phyloP scores from a whole-genome alignment of 2,888 invertebrate species.

The Agonopterix arenella region DNA sequence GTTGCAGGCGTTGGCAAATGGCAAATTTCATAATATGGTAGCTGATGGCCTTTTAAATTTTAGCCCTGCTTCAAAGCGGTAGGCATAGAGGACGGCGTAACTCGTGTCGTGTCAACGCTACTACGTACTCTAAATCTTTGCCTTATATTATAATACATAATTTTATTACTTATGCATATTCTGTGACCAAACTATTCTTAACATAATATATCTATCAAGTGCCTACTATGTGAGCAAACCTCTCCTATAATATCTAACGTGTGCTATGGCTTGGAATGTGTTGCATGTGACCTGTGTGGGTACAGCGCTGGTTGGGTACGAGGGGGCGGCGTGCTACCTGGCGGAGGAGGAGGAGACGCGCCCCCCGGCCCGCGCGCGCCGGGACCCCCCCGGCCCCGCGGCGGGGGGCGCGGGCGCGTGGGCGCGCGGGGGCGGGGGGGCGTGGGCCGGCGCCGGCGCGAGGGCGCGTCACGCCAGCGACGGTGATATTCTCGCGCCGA shows the following conservation, averaged over 20 bases:
- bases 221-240: too few relatives aligned
- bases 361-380: conserved; percentile 31
- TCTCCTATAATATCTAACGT: neutral
- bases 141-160: too few relatives aligned
- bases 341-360: conserved; percentile 27
- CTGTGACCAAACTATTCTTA: too few relatives aligned
- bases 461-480: conserved; percentile 57
- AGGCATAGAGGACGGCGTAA: too few relatives aligned
- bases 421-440: conserved; percentile 8
- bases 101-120: too few relatives aligned
- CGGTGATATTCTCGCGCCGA: conserved; percentile 59
- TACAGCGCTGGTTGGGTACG: conserved; percentile 56
- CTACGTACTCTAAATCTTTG: too few relatives aligned
- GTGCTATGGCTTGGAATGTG: neutral
- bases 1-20: too few relatives aligned
- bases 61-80: too few relatives aligned
- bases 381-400: conserved; percentile 11
- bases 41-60: too few relatives aligned
- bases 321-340: conserved; percentile 46
- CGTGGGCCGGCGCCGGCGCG: conserved; percentile 10
- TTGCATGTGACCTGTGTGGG: neutral
- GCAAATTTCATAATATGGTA: too few relatives aligned
- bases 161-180: too few relatives aligned
- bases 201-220: too few relatives aligned
- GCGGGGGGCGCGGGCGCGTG: conserved; percentile 6